A percentile compares a stretch with the other conserved stretches of the same genome.
These are phyloP conservation scores for Disparrhopalites patrizii DNA, from an alignment of 2,888 invertebrate species.

Conservation along the genomic window DNA sequence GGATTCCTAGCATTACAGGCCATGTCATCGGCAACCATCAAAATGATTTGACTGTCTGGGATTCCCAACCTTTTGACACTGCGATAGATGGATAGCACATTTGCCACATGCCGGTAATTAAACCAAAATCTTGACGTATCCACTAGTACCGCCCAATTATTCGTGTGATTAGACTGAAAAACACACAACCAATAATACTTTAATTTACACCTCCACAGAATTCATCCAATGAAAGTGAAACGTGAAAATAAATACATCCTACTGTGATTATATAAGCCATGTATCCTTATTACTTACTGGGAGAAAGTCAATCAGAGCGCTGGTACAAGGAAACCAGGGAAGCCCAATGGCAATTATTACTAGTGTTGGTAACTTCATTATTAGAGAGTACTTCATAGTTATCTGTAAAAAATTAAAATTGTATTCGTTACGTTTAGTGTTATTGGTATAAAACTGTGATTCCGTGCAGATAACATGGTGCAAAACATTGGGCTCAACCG, in stretches of 20 bases:
- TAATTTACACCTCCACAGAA: not conserved
- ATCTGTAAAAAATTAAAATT: too few relatives aligned
- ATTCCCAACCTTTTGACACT: slow-evolving; percentile 98
- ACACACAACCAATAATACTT: not conserved
- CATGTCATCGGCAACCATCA: slow-evolving; percentile 99
- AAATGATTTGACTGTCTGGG: slow-evolving; percentile 77
- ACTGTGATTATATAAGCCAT: too few relatives aligned
- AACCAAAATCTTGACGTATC: slow-evolving; percentile 99
- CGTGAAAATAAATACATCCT: too few relatives aligned
- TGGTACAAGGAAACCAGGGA: not conserved
- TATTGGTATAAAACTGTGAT: too few relatives aligned
- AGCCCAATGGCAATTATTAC: not conserved
- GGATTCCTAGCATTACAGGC: slow-evolving; percentile 98
- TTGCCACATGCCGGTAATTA: slow-evolving; percentile 98
- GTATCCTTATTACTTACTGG: too few relatives aligned
- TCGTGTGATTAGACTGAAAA: slow-evolving; percentile 72
- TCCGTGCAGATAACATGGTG: too few relatives aligned
- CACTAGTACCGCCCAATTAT: slow-evolving; percentile 99
- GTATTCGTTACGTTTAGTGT: too few relatives aligned
- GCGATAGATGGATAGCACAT: slow-evolving; percentile 95
- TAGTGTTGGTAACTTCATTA: too few relatives aligned
- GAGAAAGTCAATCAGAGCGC: too few relatives aligned
- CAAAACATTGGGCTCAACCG: too few relatives aligned
- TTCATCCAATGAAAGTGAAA: too few relatives aligned
- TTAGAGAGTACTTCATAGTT: too few relatives aligned